Evolutionary conservation across 2,113 vertebrate genomes (phyloP).

Genomic region (human): GRCh38 chr5:72281001-72281500

Average conservation of each 20-base stretch:
- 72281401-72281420: not conserved
- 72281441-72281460: not conserved
- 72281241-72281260: not conserved
- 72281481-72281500: not conserved
- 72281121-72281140: slow-evolving; percentile 25
- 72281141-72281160: not conserved
- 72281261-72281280: not conserved
- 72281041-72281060: not conserved
- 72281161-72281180: not conserved
- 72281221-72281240: not conserved
- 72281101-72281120: not conserved
- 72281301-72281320: not conserved
- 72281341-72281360: not conserved
- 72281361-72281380: not conserved
- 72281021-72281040: not conserved
- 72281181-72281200: not conserved
- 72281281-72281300: not conserved
- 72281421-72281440: slow-evolving; percentile 2
- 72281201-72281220: not conserved
- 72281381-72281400: not conserved
- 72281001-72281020: not conserved
- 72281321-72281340: not conserved
- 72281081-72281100: not conserved
- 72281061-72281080: not conserved
- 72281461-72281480: not conserved